Evolutionary conservation across 2,888 invertebrate genomes (phyloP).

Genomic region (Coenonympha glycerion): DNA sequence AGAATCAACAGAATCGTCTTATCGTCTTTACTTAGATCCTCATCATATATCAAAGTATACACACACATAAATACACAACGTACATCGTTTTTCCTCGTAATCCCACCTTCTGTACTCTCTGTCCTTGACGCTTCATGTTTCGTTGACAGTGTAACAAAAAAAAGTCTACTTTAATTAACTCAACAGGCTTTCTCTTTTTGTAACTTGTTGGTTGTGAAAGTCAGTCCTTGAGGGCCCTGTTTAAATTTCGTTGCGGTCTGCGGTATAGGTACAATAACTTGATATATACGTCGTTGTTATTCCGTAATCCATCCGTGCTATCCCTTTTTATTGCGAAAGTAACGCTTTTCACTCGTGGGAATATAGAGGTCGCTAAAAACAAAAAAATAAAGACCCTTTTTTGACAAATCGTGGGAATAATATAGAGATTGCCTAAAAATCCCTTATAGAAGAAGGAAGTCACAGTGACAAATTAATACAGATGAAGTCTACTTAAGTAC

Average conservation of each 20-base stretch:
- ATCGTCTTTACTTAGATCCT: not conserved
- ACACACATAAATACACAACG: not conserved
- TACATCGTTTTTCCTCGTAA: slow-evolving; percentile 5
- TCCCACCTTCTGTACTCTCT: slow-evolving; percentile 10
- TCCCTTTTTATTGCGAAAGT: slow-evolving; percentile 1
- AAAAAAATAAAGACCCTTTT: no score
- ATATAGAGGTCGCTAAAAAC: no score
- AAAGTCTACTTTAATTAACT: slow-evolving; percentile 9
- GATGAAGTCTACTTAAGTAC: no score
- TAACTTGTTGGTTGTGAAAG: slow-evolving; percentile 63
- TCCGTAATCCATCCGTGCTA: slow-evolving; percentile 3
- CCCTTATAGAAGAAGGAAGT: no score
- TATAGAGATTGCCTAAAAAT: no score
- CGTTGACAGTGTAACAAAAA: slow-evolving; percentile 18
- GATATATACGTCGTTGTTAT: not conserved
- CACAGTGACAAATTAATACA: no score
- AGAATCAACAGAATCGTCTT: not conserved
- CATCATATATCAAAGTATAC: not conserved
- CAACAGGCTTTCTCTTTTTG: slow-evolving; percentile 51
- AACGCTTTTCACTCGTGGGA: not conserved
- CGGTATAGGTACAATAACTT: not conserved
- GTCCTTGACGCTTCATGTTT: slow-evolving; percentile 22
- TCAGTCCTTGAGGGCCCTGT: slow-evolving; percentile 32
- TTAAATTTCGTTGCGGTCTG: slow-evolving; percentile 5
- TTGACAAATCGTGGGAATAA: no score